Percentiles rank a stretch among this genome's conserved stretches.
Evolutionary conservation across 2,888 invertebrate genomes (phyloP).

Genomic region (Neoaliturus tenellus): DNA sequence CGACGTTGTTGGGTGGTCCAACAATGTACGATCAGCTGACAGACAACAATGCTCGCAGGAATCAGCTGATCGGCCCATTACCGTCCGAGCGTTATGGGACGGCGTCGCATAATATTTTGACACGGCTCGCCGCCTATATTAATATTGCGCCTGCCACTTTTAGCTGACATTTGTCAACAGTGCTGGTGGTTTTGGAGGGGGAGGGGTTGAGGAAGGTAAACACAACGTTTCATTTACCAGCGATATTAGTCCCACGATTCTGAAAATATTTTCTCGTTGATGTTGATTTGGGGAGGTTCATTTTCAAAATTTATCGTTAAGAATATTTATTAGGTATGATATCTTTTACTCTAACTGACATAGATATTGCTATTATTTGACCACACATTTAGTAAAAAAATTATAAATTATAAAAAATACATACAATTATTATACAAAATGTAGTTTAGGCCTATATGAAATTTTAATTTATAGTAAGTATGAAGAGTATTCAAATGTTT

Average conservation of each 20-base stretch:
- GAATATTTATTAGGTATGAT: too few species aligned
- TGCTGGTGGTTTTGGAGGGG: not conserved
- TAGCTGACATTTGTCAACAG: constrained; percentile 18
- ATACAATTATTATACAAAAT: too few species aligned
- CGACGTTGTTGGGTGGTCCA: constrained; percentile 24
- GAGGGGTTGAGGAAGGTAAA: not conserved
- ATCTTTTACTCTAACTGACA: too few species aligned
- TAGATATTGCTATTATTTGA: too few species aligned
- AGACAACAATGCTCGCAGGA: constrained; percentile 16
- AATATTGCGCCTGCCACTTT: constrained; percentile 17
- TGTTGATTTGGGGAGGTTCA: too few species aligned
- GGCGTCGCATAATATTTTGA: constrained; percentile 27
- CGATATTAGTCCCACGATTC: constrained; percentile 30
- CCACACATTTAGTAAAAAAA: too few species aligned
- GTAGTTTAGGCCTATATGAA: too few species aligned
- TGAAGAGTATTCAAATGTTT: too few species aligned
- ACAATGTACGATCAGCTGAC: constrained; percentile 15
- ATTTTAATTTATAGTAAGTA: too few species aligned
- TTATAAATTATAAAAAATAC: too few species aligned
- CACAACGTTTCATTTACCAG: constrained; percentile 32
- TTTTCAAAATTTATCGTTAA: too few species aligned
- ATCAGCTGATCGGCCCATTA: constrained; percentile 18
- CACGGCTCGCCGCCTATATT: not conserved
- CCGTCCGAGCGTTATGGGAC: not conserved
- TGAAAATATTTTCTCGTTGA: constrained; percentile 39